Evolutionary conservation across 2,888 invertebrate species (phyloP).

Genomic region (Embidobia sp.): DNA sequence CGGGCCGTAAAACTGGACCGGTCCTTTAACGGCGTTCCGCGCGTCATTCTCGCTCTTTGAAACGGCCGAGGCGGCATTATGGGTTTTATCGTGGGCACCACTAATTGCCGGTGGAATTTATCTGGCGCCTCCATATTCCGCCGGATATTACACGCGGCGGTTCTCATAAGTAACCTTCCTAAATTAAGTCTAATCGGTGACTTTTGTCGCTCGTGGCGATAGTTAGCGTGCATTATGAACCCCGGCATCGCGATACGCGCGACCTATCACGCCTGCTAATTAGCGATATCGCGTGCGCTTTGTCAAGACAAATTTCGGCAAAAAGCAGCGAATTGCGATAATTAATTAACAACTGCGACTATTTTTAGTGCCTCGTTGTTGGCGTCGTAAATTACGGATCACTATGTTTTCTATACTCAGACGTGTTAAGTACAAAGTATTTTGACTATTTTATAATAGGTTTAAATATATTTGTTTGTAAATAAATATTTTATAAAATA

Average conservation of each 20-base stretch:
- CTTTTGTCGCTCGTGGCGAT: constrained; percentile 59
- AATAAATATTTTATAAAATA: too few species aligned
- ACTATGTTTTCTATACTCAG: too few species aligned
- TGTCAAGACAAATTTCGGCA: constrained; percentile 25
- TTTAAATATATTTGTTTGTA: too few species aligned
- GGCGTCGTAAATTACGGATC: too few species aligned
- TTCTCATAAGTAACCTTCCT: constrained; percentile 63
- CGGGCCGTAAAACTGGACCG: constrained; percentile 24
- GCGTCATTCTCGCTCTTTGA: constrained; percentile 44
- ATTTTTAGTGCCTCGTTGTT: too few species aligned
- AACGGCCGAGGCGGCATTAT: constrained; percentile 67
- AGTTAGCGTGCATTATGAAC: constrained; percentile 51
- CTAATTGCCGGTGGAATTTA: constrained; percentile 65
- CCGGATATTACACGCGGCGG: constrained; percentile 55
- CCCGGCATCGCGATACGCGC: constrained; percentile 28
- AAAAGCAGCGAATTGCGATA: not conserved
- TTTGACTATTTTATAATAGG: too few species aligned
- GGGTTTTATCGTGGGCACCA: constrained; percentile 72
- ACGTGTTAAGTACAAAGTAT: too few species aligned
- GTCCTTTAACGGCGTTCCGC: constrained; percentile 29
- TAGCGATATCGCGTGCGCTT: constrained; percentile 21
- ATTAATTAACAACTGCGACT: too few species aligned
- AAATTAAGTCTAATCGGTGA: constrained; percentile 72
- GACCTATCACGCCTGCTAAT: constrained; percentile 4
- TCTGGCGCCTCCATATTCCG: constrained; percentile 65